A percentile compares a stretch with the other conserved stretches of the same genome.
Conservation (phyloP, 1,140 invertebrate species). For the Atopsyche davidsoni region DNA sequence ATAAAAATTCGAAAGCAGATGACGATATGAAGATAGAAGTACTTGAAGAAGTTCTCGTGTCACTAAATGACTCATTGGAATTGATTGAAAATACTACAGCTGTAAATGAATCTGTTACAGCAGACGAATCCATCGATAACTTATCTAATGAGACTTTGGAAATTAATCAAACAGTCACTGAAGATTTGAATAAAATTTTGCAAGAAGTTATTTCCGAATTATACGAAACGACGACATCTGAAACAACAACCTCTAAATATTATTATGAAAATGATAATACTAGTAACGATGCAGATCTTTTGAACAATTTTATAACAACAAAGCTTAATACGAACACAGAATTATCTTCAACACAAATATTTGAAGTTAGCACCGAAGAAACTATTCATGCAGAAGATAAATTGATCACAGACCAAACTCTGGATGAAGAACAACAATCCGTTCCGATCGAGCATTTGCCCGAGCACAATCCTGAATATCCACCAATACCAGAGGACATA, state of each 20-base stretch:
- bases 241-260: slow-evolving; percentile 11
- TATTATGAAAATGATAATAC: slow-evolving; percentile 24
- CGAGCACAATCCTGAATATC: slow-evolving; percentile 39
- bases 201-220: slow-evolving; percentile 26
- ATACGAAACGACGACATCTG: slow-evolving; percentile 25
- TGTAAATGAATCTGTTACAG: no score
- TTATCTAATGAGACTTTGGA: no score
- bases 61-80: no score
- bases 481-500: slow-evolving; percentile 36
- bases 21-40: slow-evolving; percentile 4
- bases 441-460: slow-evolving; percentile 28
- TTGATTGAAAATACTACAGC: no score
- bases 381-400: slow-evolving; percentile 17
- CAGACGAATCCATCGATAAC: neutral
- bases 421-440: slow-evolving; percentile 24
- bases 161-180: slow-evolving; percentile 10
- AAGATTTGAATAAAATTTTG: slow-evolving; percentile 22
- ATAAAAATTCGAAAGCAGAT: slow-evolving; percentile 15
- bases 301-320: slow-evolving; percentile 1
- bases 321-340: neutral
- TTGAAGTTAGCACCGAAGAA: neutral
- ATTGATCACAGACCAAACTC: slow-evolving; percentile 15
- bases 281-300: slow-evolving; percentile 6
- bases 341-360: no score
- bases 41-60: slow-evolving; percentile 5